Base-by-base conservation (phyloP, 1,140 invertebrate species). In the Holcopasites calliopsidis region DNA sequence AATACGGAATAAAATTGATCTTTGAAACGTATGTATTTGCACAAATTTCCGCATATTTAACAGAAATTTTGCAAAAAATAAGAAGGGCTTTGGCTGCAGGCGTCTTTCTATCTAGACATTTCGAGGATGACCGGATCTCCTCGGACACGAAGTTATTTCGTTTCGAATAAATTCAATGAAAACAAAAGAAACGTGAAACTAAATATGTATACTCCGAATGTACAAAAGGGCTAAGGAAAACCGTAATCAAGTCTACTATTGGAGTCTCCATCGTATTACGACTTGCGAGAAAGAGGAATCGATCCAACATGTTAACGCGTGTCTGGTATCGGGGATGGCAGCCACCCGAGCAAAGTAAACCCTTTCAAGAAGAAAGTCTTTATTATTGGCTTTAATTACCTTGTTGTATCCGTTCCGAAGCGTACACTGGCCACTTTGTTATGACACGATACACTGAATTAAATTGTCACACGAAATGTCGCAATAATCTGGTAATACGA, bases 221-320 rank as follows among this genome's bases (percentile, higher is more conserved):
- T 4, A n/a, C 50, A 16, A 40, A 47, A n/a, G 44, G 57, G 33
- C 28, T 35, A 23, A 31, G n/a, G 44, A 65, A 54, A 13, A 31
- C 3, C 23, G 38, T 44, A 60, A 71, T 61, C 35, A 21, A 26
- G 76, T 38, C 47, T 61, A 57, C 35, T 57, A 38, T 21, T 35
- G 33, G 21, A 68, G 42, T 52, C n/a, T 71, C 35, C 11, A 23
- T 66, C 64, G 66, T 40, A 71, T 50, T 52, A 69, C 70, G 77
- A 60, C 73, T 77, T 64, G 62, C 78, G 79, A 88, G 86, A 79
- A 85, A 86, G 79, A 77, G 83, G 65, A 88, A 89, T 86, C 87
- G 88, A 87, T 88, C 87, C 87, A 87, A 86, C 84, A 84, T 83
- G 83, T 85, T 86, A 83, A 85, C 85, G 81, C 84, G 85, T 74